Base-by-base conservation (phyloP, 2,888 invertebrate genomes). In the Mongoloraphidia duomilia region DNA sequence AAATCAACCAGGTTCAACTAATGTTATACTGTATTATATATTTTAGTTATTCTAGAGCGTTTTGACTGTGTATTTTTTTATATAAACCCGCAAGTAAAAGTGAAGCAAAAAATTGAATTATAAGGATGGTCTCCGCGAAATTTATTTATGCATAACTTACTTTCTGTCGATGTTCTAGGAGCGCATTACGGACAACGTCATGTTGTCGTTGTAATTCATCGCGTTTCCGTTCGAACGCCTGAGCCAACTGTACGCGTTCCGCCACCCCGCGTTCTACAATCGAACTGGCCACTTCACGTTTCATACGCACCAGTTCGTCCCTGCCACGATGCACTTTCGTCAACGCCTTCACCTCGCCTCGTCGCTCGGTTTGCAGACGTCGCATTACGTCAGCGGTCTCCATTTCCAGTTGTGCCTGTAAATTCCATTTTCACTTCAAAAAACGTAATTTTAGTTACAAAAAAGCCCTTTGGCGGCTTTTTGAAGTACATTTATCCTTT, bases 221-320 rank as follows among this genome's bases (percentile, higher is more conserved):
- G 56, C 79, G 79, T 50, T 83, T 81, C 59, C 79, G 79, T 57
- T 89, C 84, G 63, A 82, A 88, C 54, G 82, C 73, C 63, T 83
- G 77, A 57, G 82, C 83, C 59, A 91, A 73, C 50, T 85, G 79
- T 54, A 86, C 84, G 51, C 93, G 79, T 68, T 94, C 94, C 53
- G 84, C 82, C 45, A 94, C 94, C 40, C 92, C 94, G 53, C 87
- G 82, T 60, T 87, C 87, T 54, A 95, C 92, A 8, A 92, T 82
- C 59, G 82, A 76, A 52, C 76, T 78, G 44, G 78, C 78, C 3
- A 92, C 89, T 73, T 93, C 84, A 62, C 92, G 71, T 66, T 90
- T 91, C 66, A 87, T 84, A 63, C 89, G 74, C 53, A 84, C 82
- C 58, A 94, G 75, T 65, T 95, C 95, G 57, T 89, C 92, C 59